A percentile compares a stretch with the other conserved stretches of the same genome.
Evolutionary conservation across 2,113 vertebrate genomes (phyloP).

Genomic region (Syngnathus typhle): DNA sequence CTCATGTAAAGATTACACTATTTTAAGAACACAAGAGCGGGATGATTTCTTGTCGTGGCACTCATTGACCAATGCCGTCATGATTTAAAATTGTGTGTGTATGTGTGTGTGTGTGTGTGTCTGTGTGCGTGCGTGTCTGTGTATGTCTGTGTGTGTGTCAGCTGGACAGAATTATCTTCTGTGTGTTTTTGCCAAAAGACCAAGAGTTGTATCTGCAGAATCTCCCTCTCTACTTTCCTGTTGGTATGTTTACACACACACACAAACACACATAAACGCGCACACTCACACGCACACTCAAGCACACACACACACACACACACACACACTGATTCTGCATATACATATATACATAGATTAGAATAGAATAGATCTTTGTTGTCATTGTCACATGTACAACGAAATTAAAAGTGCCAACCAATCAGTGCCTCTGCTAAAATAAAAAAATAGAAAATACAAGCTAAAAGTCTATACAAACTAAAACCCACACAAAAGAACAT

Average conservation of each 20-base stretch:
- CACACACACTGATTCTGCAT: constrained; percentile 5
- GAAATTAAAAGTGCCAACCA: too few relatives aligned
- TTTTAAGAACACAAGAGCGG: constrained; percentile 26
- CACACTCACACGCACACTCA: constrained; percentile 16
- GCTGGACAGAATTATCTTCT: constrained; percentile 76
- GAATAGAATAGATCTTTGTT: too few relatives aligned
- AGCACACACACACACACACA: background rate
- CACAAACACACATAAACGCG: constrained; percentile 4
- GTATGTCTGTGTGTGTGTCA: constrained; percentile 47
- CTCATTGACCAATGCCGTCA: constrained; percentile 27
- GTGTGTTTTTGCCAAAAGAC: constrained; percentile 71
- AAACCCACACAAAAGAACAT: too few relatives aligned
- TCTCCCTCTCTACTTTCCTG: constrained; percentile 71
- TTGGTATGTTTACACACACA: constrained; percentile 52
- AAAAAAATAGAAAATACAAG: too few relatives aligned
- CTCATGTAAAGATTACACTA: background rate
- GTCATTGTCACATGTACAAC: too few relatives aligned
- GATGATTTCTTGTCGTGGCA: constrained; percentile 38
- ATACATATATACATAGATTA: too few relatives aligned
- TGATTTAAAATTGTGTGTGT: constrained; percentile 32
- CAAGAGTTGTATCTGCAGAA: constrained; percentile 66
- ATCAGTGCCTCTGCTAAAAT: too few relatives aligned
- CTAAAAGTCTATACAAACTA: too few relatives aligned
- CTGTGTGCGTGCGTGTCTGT: constrained; percentile 25
- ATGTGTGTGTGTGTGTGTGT: constrained; percentile 7